phyloP scores from a whole-genome alignment of 1,140 invertebrate species.

The Scylla paramamosain region DNA sequence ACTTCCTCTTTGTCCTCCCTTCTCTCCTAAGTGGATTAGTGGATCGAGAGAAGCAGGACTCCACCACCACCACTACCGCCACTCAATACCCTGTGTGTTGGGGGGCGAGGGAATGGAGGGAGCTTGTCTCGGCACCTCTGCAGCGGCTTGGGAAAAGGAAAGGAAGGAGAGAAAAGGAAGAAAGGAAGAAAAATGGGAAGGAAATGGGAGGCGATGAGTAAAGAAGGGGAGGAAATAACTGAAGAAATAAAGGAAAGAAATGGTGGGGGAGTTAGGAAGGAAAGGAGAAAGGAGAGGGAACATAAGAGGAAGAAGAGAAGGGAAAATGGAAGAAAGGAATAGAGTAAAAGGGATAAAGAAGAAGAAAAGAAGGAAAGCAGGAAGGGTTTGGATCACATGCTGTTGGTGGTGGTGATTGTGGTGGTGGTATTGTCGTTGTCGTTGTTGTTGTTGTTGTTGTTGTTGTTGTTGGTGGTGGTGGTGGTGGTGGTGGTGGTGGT shows the following conservation, averaged over 20 bases:
- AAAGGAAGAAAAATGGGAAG: background rate
- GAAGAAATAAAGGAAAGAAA: background rate
- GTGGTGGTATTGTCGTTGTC: too few species aligned
- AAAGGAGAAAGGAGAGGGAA: background rate
- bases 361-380: background rate
- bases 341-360: background rate
- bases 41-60: too few species aligned
- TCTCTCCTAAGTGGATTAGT: too few species aligned
- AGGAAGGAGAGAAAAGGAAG: background rate
- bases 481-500: too few species aligned
- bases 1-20: too few species aligned
- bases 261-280: background rate
- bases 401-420: too few species aligned
- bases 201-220: background rate
- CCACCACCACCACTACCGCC: too few species aligned
- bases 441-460: too few species aligned
- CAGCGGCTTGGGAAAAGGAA: background rate
- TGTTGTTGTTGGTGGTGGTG: too few species aligned
- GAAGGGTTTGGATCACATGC: background rate
- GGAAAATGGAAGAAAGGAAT: background rate
- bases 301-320: background rate
- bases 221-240: background rate
- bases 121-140: background rate
- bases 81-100: background rate
- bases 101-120: constrained; percentile 14